phyloP scores from a whole-genome alignment of 2,113 vertebrate genomes.

The Rafetus swinhoei region DNA sequence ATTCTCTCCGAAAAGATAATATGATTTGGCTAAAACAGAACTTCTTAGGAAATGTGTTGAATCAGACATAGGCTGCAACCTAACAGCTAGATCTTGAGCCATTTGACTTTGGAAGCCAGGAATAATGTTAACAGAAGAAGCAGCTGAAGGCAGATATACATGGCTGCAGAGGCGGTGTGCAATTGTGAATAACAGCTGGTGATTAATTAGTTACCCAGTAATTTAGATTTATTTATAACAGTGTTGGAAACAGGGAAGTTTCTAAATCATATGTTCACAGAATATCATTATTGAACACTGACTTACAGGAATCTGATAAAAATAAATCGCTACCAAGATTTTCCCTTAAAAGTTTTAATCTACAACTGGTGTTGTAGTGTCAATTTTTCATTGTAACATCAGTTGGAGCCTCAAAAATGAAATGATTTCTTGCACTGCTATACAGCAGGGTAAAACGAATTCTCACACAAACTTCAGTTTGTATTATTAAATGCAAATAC shows the following conservation, averaged over 20 bases:
- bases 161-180: not conserved
- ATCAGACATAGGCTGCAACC: not conserved
- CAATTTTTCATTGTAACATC: not conserved
- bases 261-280: not conserved
- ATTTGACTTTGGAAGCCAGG: not conserved
- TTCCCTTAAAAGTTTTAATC: not conserved
- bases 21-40: not conserved
- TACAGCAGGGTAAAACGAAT: not conserved
- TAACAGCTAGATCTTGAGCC: not conserved
- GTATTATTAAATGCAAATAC: not conserved
- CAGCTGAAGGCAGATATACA: not conserved
- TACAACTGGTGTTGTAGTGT: not conserved
- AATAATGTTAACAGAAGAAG: constrained; percentile 8
- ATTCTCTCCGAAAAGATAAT: not conserved
- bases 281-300: not conserved
- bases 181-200: not conserved
- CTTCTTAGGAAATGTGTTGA: not conserved
- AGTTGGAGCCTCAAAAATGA: not conserved
- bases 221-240: constrained; percentile 5
- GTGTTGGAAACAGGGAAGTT: constrained; percentile 1
- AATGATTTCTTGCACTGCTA: not conserved
- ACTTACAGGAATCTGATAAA: not conserved
- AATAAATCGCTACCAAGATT: not conserved
- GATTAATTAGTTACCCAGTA: not conserved
- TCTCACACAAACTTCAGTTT: not conserved